Base-by-base conservation (phyloP, 2,888 invertebrate genomes). In the Peribatodes rhomboidaria region DNA sequence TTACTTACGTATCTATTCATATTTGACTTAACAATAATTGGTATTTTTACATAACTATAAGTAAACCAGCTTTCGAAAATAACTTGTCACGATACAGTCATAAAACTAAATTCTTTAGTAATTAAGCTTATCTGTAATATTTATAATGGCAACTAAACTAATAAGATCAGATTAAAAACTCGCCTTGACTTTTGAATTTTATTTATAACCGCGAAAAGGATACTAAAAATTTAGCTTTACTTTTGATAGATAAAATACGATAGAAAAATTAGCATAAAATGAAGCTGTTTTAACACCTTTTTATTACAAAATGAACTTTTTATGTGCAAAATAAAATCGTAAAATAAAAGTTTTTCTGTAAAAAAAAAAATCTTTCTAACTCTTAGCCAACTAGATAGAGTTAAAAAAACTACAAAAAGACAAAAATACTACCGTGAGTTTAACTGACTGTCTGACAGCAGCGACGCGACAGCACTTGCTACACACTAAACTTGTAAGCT, bases 141-240 rank as follows among this genome's bases (percentile, higher is more conserved):
- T 56, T 46, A 54, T 42, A 31, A 41, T 27, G 41, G 16, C 41
- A 18, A 35, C 20, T 57, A 37, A 31, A 1, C 16, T 31, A 49
- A 41, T 39, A 39, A 58, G 49, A 58, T 58, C 58, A 49, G 47
- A 57, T 57, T 49, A 39, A 31, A 4, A 11, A 16, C 22, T 31
- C 13, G 35, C 59, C 59, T 59, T 59, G 59, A 52, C 59, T 52
- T 52, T 42, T 52, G n/a, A 35, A 42, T 50, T 58, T 50, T 18
- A 41, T 56, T 57, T 47, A 57, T 27, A 39, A 39, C 57, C 13
- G 47, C 57, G 11, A 39, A 50, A 50, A 50, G 1, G 20, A 50
- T 50, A n/a, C n/a, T n/a, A n/a, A n/a, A n/a, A n/a, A n/a, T 13
- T 50, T 20, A 20, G 10, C 31, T 18, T 49, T 49, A n/a, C 10